These are phyloP conservation scores for Drosophila eohydei DNA, from an alignment of 2,888 invertebrate genomes.

Conservation along the genomic window DNA sequence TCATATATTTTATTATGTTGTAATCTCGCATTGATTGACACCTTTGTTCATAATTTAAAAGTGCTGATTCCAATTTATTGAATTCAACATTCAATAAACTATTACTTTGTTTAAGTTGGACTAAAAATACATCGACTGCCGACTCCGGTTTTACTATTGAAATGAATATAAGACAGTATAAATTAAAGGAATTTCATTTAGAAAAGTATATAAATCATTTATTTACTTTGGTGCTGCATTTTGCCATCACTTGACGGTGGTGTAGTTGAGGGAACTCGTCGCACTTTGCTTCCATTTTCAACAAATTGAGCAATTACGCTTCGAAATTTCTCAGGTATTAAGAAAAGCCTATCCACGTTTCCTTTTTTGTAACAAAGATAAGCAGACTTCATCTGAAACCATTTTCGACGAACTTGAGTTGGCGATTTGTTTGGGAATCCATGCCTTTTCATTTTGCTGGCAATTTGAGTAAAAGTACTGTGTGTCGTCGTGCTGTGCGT, in stretches of 20 bases:
- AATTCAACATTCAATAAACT: slow-evolving; percentile 67
- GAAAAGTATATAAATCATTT: background rate
- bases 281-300: slow-evolving; percentile 70
- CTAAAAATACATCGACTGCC: slow-evolving; percentile 61
- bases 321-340: slow-evolving; percentile 79
- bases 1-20: slow-evolving; percentile 52
- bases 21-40: slow-evolving; percentile 64
- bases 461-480: slow-evolving; percentile 79
- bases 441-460: slow-evolving; percentile 76
- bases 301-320: slow-evolving; percentile 79
- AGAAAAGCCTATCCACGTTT: slow-evolving; percentile 76
- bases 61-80: slow-evolving; percentile 61
- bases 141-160: slow-evolving; percentile 11
- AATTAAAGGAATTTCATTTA: no score
- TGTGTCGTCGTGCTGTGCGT: slow-evolving; percentile 73
- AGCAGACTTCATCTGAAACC: slow-evolving; percentile 83
- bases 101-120: slow-evolving; percentile 67
- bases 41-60: slow-evolving; percentile 72
- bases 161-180: background rate
- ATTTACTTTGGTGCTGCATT: slow-evolving; percentile 30
- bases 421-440: slow-evolving; percentile 81
- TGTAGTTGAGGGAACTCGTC: slow-evolving; percentile 21
- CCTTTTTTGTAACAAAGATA: slow-evolving; percentile 81
- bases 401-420: slow-evolving; percentile 79
- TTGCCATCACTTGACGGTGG: slow-evolving; percentile 18